Base-by-base conservation (phyloP, 2,888 invertebrate species). In the Epiblema foenella region DNA sequence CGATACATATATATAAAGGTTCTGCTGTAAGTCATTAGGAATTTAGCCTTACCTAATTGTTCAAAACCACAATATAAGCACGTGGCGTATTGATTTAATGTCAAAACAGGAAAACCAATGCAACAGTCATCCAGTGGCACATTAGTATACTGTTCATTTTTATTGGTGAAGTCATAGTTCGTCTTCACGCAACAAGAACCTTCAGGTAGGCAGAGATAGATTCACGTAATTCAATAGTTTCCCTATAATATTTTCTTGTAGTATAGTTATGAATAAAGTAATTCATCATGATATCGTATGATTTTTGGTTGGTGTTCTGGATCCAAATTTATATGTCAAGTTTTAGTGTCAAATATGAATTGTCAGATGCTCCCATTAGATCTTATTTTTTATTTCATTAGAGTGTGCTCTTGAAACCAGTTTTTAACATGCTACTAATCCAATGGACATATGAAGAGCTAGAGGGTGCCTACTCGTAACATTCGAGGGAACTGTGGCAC, bases 401-500 rank as follows among this genome's bases (percentile, higher is more conserved):
- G 11, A 12, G 20, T 24, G 20, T 24, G 52, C 11, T 7, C 10
- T 52, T 10, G 5, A 52, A 18, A 24, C 39, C 12, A 12, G 15
- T 39, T 12, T 39, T 39, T 39, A 39, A 39, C 39, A 39, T 11
- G 39, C 2, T 12, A 39, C 15, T 15, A 15, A 15, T 54, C 12
- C 18, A 59, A 24, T 24, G 1, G n/a, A 1, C 15, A 15, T 62
- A 64, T 65, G 49, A 58, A 52, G 49, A 51, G 24, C 62, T 17
- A 71, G 15, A 65, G 60, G 66, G 66, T 71, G 66, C 49, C 20
- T 54, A 51, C 1, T 46, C 42, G 42, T 7, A 46, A 39, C 58
- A 60, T 51, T 59, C 63, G 60, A 56, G 58, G 29, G 58, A 57
- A 67, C 58, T 52, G 69, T 52, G 49, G 57, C 70, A 73, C 70